Percentiles rank a stretch among this genome's conserved stretches.
These are phyloP conservation scores for Scaptodrosophila lebanonensis DNA, from an alignment of 1,140 invertebrate genomes.

Conservation along the genomic window DNA sequence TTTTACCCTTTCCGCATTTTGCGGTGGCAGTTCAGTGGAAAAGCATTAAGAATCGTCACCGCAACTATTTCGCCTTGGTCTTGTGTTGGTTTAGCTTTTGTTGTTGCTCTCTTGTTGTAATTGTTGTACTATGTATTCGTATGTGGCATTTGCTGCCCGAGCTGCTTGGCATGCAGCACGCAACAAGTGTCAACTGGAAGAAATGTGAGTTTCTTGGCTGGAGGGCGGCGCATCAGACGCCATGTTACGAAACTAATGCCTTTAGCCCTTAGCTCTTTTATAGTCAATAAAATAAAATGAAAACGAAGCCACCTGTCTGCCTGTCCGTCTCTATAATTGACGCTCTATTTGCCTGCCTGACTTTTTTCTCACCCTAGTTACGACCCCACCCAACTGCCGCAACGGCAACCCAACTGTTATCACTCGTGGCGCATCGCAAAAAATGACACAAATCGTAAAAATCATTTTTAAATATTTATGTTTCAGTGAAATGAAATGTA, in stretches of 20 bases:
- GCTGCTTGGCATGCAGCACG: constrained; percentile 44
- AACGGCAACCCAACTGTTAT: constrained; percentile 59
- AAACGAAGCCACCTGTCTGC: constrained; percentile 33
- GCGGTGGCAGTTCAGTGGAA: constrained; percentile 37
- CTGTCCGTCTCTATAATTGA: constrained; percentile 43
- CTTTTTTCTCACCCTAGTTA: constrained; percentile 72
- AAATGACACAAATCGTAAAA: constrained; percentile 61
- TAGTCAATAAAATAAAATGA: constrained; percentile 49
- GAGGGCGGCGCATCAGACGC: neutral
- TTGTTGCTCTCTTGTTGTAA: too few relatives aligned
- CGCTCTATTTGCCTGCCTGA: constrained; percentile 60
- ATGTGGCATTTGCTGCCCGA: neutral
- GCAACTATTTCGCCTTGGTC: constrained; percentile 21
- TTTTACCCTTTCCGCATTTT: constrained; percentile 40
- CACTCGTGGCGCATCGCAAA: constrained; percentile 18
- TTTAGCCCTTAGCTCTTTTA: constrained; percentile 51
- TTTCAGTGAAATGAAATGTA: constrained; percentile 65
- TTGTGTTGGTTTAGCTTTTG: too few relatives aligned
- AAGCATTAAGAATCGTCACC: constrained; percentile 35
- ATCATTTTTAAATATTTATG: constrained; percentile 70
- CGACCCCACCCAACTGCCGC: constrained; percentile 24
- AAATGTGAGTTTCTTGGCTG: constrained; percentile 37
- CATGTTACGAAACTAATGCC: constrained; percentile 38
- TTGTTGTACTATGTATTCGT: neutral
- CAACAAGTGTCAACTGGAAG: constrained; percentile 64